phyloP scores from a whole-genome alignment of 1,140 invertebrate genomes.

The Drosophila lacertosa region DNA sequence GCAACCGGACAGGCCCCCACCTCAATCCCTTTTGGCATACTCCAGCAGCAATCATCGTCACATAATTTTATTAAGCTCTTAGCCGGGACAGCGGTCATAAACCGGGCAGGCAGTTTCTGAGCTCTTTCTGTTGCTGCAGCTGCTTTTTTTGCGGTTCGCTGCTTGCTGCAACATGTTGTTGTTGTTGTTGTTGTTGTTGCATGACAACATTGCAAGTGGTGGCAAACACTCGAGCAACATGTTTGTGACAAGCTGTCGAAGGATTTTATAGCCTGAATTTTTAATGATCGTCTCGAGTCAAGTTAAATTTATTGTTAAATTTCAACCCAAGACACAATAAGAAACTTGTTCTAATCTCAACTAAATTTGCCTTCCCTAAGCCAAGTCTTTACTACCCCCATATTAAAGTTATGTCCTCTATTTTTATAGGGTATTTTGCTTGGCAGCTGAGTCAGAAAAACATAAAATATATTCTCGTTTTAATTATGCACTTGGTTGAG shows the following conservation, averaged over 20 bases:
- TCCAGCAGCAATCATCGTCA: constrained; percentile 71
- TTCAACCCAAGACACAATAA: neutral
- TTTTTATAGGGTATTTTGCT: constrained; percentile 7
- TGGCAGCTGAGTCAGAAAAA: too few species aligned
- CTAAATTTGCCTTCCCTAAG: neutral
- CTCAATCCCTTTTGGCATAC: constrained; percentile 7
- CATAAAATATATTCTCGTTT: constrained; percentile 9
- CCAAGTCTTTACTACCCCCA: neutral
- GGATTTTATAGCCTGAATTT: constrained; percentile 1
- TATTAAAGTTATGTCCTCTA: too few species aligned
- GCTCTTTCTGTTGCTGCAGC: neutral
- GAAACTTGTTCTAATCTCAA: too few species aligned
- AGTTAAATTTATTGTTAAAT: too few species aligned
- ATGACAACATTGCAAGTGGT: constrained; percentile 27
- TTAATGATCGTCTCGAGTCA: neutral
- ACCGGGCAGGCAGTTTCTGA: constrained; percentile 17
- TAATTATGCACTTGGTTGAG: constrained; percentile 39
- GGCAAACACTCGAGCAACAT: constrained; percentile 19
- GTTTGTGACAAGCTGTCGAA: constrained; percentile 7
- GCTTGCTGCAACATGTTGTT: constrained; percentile 40
- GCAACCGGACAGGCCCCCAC: constrained; percentile 29
- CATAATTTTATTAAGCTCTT: constrained; percentile 82
- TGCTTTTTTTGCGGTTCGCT: constrained; percentile 34
- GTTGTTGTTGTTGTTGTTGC: constrained; percentile 8
- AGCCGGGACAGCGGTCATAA: constrained; percentile 52